phyloP scores from a whole-genome alignment of 1,140 invertebrate species.

The Hypothenemus hampei region DNA sequence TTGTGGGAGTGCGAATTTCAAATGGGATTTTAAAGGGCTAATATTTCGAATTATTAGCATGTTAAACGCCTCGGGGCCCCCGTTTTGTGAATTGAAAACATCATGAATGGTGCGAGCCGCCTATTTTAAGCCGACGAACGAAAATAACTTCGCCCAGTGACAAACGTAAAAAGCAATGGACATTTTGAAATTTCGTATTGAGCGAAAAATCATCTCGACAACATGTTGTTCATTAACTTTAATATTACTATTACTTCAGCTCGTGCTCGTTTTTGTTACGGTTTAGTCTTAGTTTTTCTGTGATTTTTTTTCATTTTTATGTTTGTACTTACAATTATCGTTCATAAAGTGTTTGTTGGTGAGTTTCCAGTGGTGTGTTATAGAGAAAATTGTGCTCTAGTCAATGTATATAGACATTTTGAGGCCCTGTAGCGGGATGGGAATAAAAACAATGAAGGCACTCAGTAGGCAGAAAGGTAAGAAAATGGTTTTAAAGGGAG shows the following conservation, averaged over 20 bases:
- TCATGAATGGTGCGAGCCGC: slow-evolving; percentile 19
- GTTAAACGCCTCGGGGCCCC: slow-evolving; percentile 17
- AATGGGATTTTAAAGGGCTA: too few relatives aligned
- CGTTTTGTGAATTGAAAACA: slow-evolving; percentile 16
- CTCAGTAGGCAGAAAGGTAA: slow-evolving; percentile 49
- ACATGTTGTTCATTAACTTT: slow-evolving; percentile 8
- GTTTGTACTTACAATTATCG: not conserved
- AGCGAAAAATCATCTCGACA: slow-evolving; percentile 18
- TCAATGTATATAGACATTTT: slow-evolving; percentile 46
- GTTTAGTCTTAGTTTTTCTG: not conserved
- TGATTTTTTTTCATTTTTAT: not conserved
- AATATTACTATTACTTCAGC: slow-evolving; percentile 11
- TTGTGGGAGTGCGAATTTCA: too few relatives aligned
- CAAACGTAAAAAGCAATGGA: slow-evolving; percentile 21
- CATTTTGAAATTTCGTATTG: slow-evolving; percentile 17
- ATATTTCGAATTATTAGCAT: not conserved
- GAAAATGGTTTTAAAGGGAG: slow-evolving; percentile 15
- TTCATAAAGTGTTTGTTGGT: not conserved
- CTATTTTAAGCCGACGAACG: slow-evolving; percentile 18
- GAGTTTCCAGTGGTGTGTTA: slow-evolving; percentile 12
- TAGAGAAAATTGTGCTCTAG: slow-evolving; percentile 33
- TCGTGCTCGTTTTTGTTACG: slow-evolving; percentile 13
- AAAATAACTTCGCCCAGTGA: slow-evolving; percentile 20
- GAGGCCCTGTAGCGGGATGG: slow-evolving; percentile 46
- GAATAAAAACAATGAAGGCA: slow-evolving; percentile 52